phyloP scores from a whole-genome alignment of 1,140 invertebrate genomes.

The Aphaenogaster ashmeadi region DNA sequence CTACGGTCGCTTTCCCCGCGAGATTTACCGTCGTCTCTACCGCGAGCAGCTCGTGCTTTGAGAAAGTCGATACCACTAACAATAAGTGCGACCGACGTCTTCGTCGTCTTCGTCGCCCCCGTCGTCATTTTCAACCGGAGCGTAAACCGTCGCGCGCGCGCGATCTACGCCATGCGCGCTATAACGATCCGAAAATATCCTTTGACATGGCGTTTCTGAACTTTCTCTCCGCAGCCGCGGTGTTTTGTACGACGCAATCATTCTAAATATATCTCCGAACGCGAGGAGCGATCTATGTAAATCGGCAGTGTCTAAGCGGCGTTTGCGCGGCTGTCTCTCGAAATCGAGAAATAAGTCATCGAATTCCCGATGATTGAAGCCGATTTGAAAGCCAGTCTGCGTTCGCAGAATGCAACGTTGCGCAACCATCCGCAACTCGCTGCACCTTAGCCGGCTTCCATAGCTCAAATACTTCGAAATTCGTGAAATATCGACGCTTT shows the following conservation, averaged over 20 bases:
- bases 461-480: background rate
- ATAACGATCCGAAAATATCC: slow-evolving; percentile 58
- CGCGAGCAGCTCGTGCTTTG: slow-evolving; percentile 23
- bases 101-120: background rate
- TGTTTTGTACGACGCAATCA: slow-evolving; percentile 49
- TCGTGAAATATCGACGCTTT: background rate
- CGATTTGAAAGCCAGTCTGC: background rate
- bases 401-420: slow-evolving; percentile 32
- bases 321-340: background rate
- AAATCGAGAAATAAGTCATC: slow-evolving; percentile 28
- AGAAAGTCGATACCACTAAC: slow-evolving; percentile 42
- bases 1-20: slow-evolving; percentile 41
- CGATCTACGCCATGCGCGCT: slow-evolving; percentile 11
- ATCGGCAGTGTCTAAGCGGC: background rate
- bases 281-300: background rate
- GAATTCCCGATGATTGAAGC: background rate
- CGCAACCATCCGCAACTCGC: slow-evolving; percentile 42
- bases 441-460: background rate
- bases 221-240: slow-evolving; percentile 28
- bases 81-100: background rate
- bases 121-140: slow-evolving; percentile 40
- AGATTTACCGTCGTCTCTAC: slow-evolving; percentile 26
- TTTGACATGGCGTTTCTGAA: slow-evolving; percentile 56
- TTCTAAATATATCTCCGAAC: slow-evolving; percentile 40
- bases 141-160: slow-evolving; percentile 32